Base-by-base conservation (phyloP, 2,797 vertebrate species). In the Spea hammondii region DNA sequence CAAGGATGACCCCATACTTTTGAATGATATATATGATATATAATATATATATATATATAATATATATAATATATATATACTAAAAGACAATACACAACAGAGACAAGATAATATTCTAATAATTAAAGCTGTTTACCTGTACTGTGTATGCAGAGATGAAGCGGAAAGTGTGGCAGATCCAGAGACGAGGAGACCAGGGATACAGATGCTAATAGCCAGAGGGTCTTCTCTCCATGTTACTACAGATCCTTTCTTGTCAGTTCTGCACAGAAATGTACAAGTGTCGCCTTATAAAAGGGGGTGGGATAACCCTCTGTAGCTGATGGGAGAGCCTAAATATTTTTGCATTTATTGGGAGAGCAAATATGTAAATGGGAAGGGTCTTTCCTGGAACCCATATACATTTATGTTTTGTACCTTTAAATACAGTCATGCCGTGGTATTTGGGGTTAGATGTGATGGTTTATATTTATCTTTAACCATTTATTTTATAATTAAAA, bases 261-360 rank as follows among this genome's bases (percentile, higher is more conserved):
- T 32, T 77, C 75, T 82, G 80, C 70, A 74, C 64, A 65, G 50
- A 81, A 73, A 13, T 45, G 8, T 68, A 45, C 46, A 77, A 57
- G 57, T 77, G 17, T 74, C 53, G 53, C 68, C 75, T 82, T 82
- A 77, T 77, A 82, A 69, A 7, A 74, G 71, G 70, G 75, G 80
- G 80, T 64, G 76, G 80, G 70, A 72, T 65, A 54, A 59, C 55
- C 49, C 55, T 32, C 44, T 57, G 50, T 9, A 74, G 44, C 57
- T 77, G 79, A 46, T 57, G 57, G 69, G 54, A 66, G 32, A 68
- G 49, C 53, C 53, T 55, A 60, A 81, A 65, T 77, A 69, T 14
- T n/a, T 9, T 65, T 46, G 14, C 53, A 57, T 57, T 55, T 32
- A 45, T 64, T 7, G 78, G 69, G 17, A 32, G 55, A 65, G 69